Evolutionary conservation across 1,140 invertebrate species (phyloP).

Genomic region (Lasioglossum albipes): DNA sequence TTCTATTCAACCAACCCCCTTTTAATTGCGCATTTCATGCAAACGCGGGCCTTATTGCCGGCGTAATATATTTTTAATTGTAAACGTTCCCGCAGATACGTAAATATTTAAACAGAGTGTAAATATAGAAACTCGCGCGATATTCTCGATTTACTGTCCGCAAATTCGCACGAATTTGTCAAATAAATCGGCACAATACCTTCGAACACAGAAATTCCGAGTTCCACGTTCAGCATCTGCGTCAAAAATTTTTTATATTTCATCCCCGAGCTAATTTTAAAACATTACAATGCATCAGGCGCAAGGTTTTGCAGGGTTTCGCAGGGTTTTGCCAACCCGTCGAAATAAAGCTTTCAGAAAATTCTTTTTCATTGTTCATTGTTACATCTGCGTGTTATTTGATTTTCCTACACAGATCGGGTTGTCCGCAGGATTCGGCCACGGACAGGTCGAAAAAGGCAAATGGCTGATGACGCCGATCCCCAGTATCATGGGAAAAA

Average conservation of each 20-base stretch:
- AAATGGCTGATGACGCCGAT: not conserved
- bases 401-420: not conserved
- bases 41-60: not conserved
- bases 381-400: not conserved
- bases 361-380: not conserved
- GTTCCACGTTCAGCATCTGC: not conserved
- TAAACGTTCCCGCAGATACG: not conserved
- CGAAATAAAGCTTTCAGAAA: too few relatives aligned
- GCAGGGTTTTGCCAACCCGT: too few relatives aligned
- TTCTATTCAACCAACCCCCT: too few relatives aligned
- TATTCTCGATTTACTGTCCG: constrained; percentile 3
- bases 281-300: too few relatives aligned
- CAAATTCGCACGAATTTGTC: not conserved
- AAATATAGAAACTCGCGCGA: not conserved
- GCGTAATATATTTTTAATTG: not conserved
- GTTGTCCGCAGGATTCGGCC: not conserved
- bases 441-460: not conserved
- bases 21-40: too few relatives aligned
- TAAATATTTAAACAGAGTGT: constrained; percentile 17
- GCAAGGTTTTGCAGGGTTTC: too few relatives aligned
- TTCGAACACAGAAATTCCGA: not conserved
- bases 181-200: not conserved
- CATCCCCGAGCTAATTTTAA: too few relatives aligned
- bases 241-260: too few relatives aligned
- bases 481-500: not conserved